Base-by-base conservation (phyloP, 2,797 vertebrate species). In the Hafferia zeledoni region DNA sequence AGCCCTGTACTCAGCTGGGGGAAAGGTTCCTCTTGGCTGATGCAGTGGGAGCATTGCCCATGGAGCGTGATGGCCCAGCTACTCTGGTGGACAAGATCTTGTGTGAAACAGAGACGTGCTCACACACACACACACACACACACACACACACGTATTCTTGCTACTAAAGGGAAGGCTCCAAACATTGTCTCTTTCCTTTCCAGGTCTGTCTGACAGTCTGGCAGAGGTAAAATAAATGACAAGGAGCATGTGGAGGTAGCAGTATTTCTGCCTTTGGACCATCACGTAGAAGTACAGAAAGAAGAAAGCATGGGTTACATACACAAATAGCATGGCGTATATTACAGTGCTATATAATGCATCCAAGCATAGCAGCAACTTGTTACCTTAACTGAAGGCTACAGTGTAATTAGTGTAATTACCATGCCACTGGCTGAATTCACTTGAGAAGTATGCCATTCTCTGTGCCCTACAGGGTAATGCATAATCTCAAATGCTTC, bases 381-480 rank as follows among this genome's bases (percentile, higher is more conserved):
- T 13, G 1, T 86, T 95, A 74, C 50, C 71, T 67, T 93, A 91
- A 87, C 93, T 89, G 94, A 96, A 94, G 85, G 76, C 95, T 92
- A 57, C 1, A 2, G 56, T 56, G 60, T 94, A 94, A 94, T 94
- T 96, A 94, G 77, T 6, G 89, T 91, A 95, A 96, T 95, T 93
- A 91, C 88, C 75, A 37, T 6, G 64, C 92, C 20, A 3, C 50
- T 1, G 31, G 87, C 94, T 96, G 93, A 95, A 94, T 94, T 93
- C 81, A 65, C 83, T 86, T 60, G n/a, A 92, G 93, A 85, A 85
- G 27, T 59, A 91, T 78, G 88, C 67, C 65, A 57, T 93, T 96
- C 94, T 86, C 78, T 30, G n/a, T 95, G 68, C 75, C 88, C 93
- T 78, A 30, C 10, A 53, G 90, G 79, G 70, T 49, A 96, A 75